phyloP scores from a whole-genome alignment of 2,113 vertebrate genomes.

The Percopsis transmontana region DNA sequence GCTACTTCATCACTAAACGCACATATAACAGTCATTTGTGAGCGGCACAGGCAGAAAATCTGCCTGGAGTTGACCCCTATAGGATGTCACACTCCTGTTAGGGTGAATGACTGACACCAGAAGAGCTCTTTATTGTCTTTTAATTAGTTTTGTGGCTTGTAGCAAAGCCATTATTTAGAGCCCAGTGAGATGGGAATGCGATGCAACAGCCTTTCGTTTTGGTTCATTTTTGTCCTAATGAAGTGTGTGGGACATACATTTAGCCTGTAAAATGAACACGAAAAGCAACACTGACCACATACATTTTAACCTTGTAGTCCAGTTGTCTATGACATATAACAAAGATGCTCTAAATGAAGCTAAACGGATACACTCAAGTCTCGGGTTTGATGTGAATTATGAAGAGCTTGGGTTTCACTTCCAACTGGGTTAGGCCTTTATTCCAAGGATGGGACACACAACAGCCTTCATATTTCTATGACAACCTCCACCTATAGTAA shows the following conservation, averaged over 20 bases:
- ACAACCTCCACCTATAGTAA: slow-evolving; percentile 39
- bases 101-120: slow-evolving; percentile 18
- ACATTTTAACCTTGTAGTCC: not conserved
- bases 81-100: slow-evolving; percentile 9
- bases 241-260: slow-evolving; percentile 7
- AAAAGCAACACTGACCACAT: not conserved
- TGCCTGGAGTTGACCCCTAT: slow-evolving; percentile 9
- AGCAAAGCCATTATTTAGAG: not conserved
- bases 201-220: not conserved
- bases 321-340: not conserved
- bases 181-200: slow-evolving; percentile 10
- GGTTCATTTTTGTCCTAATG: not conserved
- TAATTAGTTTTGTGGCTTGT: slow-evolving; percentile 38
- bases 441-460: slow-evolving; percentile 21
- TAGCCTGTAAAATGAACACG: not conserved
- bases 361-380: not conserved
- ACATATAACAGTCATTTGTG: slow-evolving; percentile 4
- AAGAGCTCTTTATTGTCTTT: slow-evolving; percentile 44
- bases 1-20: slow-evolving; percentile 11
- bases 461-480: slow-evolving; percentile 24
- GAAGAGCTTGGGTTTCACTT: slow-evolving; percentile 41
- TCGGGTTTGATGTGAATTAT: slow-evolving; percentile 30
- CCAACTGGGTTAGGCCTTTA: slow-evolving; percentile 53
- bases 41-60: slow-evolving; percentile 19
- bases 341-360: too few species aligned